These are phyloP conservation scores for Leucozona laternaria DNA, from an alignment of 2,888 invertebrate genomes.

Conservation along the genomic window DNA sequence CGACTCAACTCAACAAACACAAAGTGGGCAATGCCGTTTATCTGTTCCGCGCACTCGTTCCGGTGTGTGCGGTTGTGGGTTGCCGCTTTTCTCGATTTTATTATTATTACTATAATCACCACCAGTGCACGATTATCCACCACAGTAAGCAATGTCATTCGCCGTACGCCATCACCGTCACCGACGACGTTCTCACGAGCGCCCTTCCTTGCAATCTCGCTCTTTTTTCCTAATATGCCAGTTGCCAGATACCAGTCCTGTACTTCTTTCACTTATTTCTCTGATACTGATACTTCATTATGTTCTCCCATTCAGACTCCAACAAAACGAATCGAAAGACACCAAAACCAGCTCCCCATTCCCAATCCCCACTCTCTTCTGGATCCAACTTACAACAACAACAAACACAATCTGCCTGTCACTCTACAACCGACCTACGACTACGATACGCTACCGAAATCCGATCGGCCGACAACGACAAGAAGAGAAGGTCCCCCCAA, in stretches of 20 bases:
- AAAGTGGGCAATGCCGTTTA: slow-evolving; percentile 59
- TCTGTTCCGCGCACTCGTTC: slow-evolving; percentile 65
- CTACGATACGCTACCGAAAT: slow-evolving; percentile 73
- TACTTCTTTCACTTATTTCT: slow-evolving; percentile 24
- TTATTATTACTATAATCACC: slow-evolving; percentile 73
- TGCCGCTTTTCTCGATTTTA: slow-evolving; percentile 67
- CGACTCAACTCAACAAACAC: slow-evolving; percentile 9
- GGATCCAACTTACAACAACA: slow-evolving; percentile 37
- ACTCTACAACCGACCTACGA: slow-evolving; percentile 74
- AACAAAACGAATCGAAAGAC: slow-evolving; percentile 30
- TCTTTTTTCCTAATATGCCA: slow-evolving; percentile 36
- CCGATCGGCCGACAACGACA: slow-evolving; percentile 60
- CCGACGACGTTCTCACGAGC: slow-evolving; percentile 29
- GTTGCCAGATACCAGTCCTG: not conserved
- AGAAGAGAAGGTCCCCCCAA: slow-evolving; percentile 25
- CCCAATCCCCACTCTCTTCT: not conserved
- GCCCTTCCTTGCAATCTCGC: slow-evolving; percentile 48
- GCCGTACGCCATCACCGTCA: not conserved
- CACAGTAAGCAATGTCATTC: slow-evolving; percentile 65
- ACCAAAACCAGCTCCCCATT: slow-evolving; percentile 23
- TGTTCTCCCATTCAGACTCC: slow-evolving; percentile 64
- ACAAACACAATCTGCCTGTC: slow-evolving; percentile 56
- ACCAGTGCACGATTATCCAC: slow-evolving; percentile 69
- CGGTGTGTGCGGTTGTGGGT: slow-evolving; percentile 66
- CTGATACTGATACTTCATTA: slow-evolving; percentile 60